Base-by-base conservation (phyloP, 2,113 vertebrate genomes). In the Psettodes erumei region DNA sequence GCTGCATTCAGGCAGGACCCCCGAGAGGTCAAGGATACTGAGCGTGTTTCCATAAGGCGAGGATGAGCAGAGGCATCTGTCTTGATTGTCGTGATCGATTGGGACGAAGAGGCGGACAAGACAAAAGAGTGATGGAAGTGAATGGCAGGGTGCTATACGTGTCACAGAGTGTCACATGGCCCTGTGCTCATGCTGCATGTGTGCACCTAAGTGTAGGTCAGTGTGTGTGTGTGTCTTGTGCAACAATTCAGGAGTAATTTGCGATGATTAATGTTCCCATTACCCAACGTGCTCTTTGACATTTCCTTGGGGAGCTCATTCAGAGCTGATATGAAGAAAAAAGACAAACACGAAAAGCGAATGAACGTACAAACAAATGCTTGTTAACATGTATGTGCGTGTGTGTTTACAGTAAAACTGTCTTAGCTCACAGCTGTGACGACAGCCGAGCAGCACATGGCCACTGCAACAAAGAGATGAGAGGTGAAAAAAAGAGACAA, bases 41-140 rank as follows among this genome's bases (percentile, higher is more conserved):
- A 30, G 25, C 12, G 8, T 37, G 25, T 38, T 80, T 85, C 67
- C 9, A 72, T 5, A 30, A 66, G 55, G 45, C 2, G 67, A 58
- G 35, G 71, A 70, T 1, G 68, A 82, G 21, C 61, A 27, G 69
- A 45, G 42, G 64, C 65, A 38, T 84, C 54, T 21, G 28, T 81
- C 68, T 73, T 63, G 53, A 62, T 59, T 0, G 2, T 13, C 0
- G 11, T 18, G 65, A 79, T 67, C 30, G 35, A 45, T 30, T 0
- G 1, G 58, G 23, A 83, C 43, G 54, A 7, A 64, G 27, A 35
- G 53, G 69, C 47, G 55, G 62, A 48, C 59, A 66, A 23, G 68
- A 59, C 51, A 23, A 43, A 59, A 78, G 76, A 84, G 79, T 69
- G 32, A 85, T 74, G 69, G 48, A 67, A 50, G 60, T 5, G 63